A percentile compares a stretch with the other conserved stretches of the same genome.
phyloP scores from a whole-genome alignment of 2,888 invertebrate species.

The Xanthostigma xanthostigma region DNA sequence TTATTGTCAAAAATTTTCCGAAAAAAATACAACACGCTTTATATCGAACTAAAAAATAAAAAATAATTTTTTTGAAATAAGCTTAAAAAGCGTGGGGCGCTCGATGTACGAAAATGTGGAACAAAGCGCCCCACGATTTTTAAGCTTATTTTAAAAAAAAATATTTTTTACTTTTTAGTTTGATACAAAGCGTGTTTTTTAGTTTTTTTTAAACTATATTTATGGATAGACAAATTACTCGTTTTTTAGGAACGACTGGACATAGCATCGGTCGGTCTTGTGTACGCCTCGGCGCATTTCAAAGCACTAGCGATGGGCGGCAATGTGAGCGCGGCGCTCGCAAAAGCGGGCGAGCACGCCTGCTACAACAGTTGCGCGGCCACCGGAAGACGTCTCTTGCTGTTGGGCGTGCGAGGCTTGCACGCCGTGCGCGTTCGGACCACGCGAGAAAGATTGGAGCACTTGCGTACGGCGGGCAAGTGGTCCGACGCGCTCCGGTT shows the following conservation, averaged over 20 bases:
- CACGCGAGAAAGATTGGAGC: slow-evolving; percentile 50
- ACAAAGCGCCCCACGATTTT: too few relatives aligned
- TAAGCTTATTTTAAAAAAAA: too few relatives aligned
- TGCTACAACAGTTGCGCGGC: slow-evolving; percentile 59
- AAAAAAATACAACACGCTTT: too few relatives aligned
- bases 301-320: slow-evolving; percentile 92
- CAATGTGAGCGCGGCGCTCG: slow-evolving; percentile 71
- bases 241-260: slow-evolving; percentile 57
- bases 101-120: too few relatives aligned
- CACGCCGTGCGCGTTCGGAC: slow-evolving; percentile 44
- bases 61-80: too few relatives aligned
- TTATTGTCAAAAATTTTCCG: too few relatives aligned
- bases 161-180: too few relatives aligned
- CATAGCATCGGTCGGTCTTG: slow-evolving; percentile 62
- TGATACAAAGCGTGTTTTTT: too few relatives aligned
- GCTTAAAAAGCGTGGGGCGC: too few relatives aligned
- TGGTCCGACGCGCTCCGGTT: slow-evolving; percentile 41
- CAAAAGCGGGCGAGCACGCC: slow-evolving; percentile 56
- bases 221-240: background rate
- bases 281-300: slow-evolving; percentile 77
- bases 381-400: slow-evolving; percentile 49
- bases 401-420: slow-evolving; percentile 43
- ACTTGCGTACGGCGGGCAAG: slow-evolving; percentile 40
- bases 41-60: too few relatives aligned
- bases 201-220: too few relatives aligned